Base-by-base conservation (phyloP, 2,888 invertebrate genomes). In the Psylliodes chrysocephalus region DNA sequence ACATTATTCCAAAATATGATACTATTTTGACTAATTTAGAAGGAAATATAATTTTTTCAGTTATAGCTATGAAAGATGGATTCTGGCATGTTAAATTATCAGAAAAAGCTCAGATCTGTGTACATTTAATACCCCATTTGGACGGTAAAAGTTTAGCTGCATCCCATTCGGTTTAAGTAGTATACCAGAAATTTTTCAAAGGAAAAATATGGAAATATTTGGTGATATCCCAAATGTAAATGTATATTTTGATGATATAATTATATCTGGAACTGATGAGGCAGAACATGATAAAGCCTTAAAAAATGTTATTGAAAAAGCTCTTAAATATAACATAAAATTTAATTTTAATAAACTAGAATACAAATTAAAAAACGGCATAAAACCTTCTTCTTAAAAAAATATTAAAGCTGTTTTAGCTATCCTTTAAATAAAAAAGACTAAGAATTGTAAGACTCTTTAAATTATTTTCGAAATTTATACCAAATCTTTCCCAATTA, bases 191-290 rank as follows among this genome's bases (percentile, higher is more conserved):
- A 51, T 71, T 5, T 74, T 5, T 74, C 74, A 75, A 42, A 54
- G 53, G 25, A 53, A 55, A 49, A 67, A 63, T 33, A 38, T 35
- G 5, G 30, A 60, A 42, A 67, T 67, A 10, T 73, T 75, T 63
- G 73, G 71, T 33, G 71, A 73, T 15, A 69, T 73, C 25, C 49
- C 51, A 35, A 71, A 68, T 15, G 69, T 75, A 10, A 51, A 53
- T 18, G 38, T 75, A 1, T 75, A 75, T 59, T 70, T 76, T 56
- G 73, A 76, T 65, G 74, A 76, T 62, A 14, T 63, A 54, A 71
- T 66, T 60, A 68, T 66, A 40, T 66, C 56, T 30, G 67, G 66
- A n/a, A 47, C 55, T 59, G 44, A 51, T 40, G 63, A 68, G 28
- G 19, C 10, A 17, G 64, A 71, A 38, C 70, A 74, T 68, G 69